Base-by-base conservation (phyloP, 1,140 invertebrate genomes). In the Heliothis virescens region DNA sequence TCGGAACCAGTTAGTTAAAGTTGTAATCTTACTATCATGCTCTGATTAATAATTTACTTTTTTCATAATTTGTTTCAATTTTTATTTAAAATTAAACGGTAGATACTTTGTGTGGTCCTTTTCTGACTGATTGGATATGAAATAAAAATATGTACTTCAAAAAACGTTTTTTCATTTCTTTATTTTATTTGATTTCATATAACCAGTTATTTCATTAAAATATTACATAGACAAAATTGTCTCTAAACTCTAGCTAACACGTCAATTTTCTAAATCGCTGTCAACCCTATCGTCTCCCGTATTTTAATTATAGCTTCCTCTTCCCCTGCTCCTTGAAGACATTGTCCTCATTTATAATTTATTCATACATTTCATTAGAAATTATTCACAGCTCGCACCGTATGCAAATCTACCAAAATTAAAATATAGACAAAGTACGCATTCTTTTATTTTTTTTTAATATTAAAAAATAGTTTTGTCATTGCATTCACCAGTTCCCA, bases 261-360 rank as follows among this genome's bases (percentile, higher is more conserved):
- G 34, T 41, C 1, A 41, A 18, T 67, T 21, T 47, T 26, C 9
- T 1, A 65, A 59, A 26, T 26, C 2, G 57, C n/a, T 81, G 84
- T 0, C 86, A 93, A 88, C 91, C 90, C 91, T 94, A 88, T 53
- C 63, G 71, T 79, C 78, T 65, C 75, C 76, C 82, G 79, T 84
- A 87, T 93, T 92, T 94, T 94, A 94, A 94, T 94, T 94, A 92
- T 85, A 89, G 59, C 84, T 88, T 89, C 85, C 83, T 87, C 87
- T 85, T 90, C 89, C 91, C 90, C 85, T 86, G 83, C 83, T 83
- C 78, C 85, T 89, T 83, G 72, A 92, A 92, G 92, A 93, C 87
- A 91, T 92, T 92, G 90, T 92, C 80, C 87, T 81, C 48, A 71
- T 65, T 82, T 80, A 85, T 92, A 92, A 94, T 93, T 90, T 89